phyloP scores from a whole-genome alignment of 2,888 invertebrate genomes.

The Nomada hirtipes region DNA sequence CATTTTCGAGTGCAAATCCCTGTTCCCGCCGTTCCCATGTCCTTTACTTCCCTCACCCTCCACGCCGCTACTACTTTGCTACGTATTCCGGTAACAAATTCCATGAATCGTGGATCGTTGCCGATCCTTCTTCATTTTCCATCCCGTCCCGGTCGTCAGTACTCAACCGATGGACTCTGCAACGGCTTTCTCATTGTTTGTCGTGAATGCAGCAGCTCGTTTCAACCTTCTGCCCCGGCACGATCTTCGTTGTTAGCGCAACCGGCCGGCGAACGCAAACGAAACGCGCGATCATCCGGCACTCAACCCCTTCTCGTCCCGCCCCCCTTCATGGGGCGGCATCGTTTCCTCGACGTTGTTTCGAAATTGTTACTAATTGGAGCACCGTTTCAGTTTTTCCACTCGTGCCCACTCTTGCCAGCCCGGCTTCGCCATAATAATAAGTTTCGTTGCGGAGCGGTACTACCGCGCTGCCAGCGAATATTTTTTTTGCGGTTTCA shows the following conservation, averaged over 20 bases:
- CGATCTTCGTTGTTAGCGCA: slow-evolving; percentile 31
- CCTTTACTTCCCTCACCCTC: background rate
- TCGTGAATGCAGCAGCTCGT: slow-evolving; percentile 42
- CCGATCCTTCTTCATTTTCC: slow-evolving; percentile 28
- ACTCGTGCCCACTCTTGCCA: background rate
- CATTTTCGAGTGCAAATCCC: slow-evolving; percentile 67
- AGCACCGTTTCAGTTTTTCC: slow-evolving; percentile 31
- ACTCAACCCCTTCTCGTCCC: background rate
- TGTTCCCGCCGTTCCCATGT: slow-evolving; percentile 16
- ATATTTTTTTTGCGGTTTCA: background rate
- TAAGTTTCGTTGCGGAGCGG: slow-evolving; percentile 12
- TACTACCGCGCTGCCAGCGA: background rate
- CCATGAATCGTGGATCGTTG: slow-evolving; percentile 50
- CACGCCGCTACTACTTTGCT: background rate
- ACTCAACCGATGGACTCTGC: slow-evolving; percentile 15
- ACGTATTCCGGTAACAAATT: slow-evolving; percentile 49
- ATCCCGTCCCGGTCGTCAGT: background rate
- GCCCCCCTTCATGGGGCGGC: slow-evolving; percentile 4
- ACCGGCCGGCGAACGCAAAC: slow-evolving; percentile 12
- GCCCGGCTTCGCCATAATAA: background rate
- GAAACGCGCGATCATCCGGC: slow-evolving; percentile 34
- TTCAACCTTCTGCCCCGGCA: slow-evolving; percentile 29
- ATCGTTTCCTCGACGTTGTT: slow-evolving; percentile 55
- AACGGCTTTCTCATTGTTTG: slow-evolving; percentile 38
- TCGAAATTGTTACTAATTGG: slow-evolving; percentile 64